Evolutionary conservation across 1,140 invertebrate species (phyloP), one percentile per base, ranked within the genome.

Genomic region (Apis laboriosa): DNA sequence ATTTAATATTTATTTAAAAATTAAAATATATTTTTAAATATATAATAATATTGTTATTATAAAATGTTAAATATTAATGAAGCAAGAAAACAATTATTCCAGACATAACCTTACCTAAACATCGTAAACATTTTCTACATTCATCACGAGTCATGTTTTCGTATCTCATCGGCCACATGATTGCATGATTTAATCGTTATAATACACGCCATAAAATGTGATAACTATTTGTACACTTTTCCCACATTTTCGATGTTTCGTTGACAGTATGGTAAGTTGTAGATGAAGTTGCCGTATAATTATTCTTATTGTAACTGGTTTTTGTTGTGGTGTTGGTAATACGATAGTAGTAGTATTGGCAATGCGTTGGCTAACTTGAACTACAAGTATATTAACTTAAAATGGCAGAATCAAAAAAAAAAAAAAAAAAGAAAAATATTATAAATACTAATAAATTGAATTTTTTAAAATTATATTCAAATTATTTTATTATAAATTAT

Each of bases 71-170:
- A 49, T 8, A 63, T 24, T 79, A 72, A 12, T 76, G 60, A 72
- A 51, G 68, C 78, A 66, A 72, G 28, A 80, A 85, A 82, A 67
- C 72, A 64, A 86, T 91, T 77, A 82, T 77, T 72, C 24, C 53
- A 34, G 34, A 80, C 91, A 92, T 94, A 93, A 94, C 92, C 92
- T 95, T 95, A 98, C 97, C 97, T 90, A 98, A 95, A 94, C 96
- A 96, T 91, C 98, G 95, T 90, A 98, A 96, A 94, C 96, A 96
- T 92, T 97, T 96, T 92, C 97, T 96, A 93, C 97, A 98, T 92
- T 98, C 97, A 92, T 98, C 97, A 90, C 96, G 96, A 86, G 96
- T 96, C 95, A 97, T 96, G 93, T 55, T 82, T 67, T 97, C 96
- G 79, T 97, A 92, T 83, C 96, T 94, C 93, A 95, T 93, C 80